Evolutionary conservation across 1,140 invertebrate species (phyloP).

Genomic region (Odontomachus brunneus): DNA sequence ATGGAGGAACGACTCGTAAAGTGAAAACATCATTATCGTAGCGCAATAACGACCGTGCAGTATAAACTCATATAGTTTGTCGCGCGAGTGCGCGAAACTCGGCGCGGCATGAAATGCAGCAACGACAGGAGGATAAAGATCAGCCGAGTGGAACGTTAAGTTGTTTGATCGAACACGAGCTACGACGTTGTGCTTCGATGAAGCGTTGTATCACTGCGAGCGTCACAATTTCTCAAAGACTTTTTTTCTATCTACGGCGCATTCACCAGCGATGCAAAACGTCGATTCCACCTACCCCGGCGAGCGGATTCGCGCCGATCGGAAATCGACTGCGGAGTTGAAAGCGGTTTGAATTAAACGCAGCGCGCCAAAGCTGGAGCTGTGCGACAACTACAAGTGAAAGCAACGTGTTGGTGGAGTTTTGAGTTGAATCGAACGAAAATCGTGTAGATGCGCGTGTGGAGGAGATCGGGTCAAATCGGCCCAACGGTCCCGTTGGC

Average conservation of each 20-base stretch:
- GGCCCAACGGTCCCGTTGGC: too few relatives aligned
- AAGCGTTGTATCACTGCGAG: constrained; percentile 41
- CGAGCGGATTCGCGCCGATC: neutral
- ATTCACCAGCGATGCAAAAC: neutral
- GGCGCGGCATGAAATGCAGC: neutral
- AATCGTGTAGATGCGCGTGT: neutral
- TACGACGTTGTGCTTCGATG: constrained; percentile 2
- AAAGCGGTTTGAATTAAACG: too few relatives aligned
- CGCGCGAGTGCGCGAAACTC: neutral
- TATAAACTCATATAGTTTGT: neutral
- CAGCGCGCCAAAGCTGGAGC: too few relatives aligned
- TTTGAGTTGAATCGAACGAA: neutral
- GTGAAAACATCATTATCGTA: neutral
- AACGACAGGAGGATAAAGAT: constrained; percentile 7
- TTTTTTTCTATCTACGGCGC: neutral
- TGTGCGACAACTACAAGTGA: too few relatives aligned
- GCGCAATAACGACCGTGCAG: neutral
- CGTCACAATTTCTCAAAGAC: neutral
- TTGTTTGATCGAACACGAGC: neutral
- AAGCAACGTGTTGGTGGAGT: too few relatives aligned
- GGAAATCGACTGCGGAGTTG: neutral
- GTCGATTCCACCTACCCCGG: neutral
- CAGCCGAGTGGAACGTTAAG: neutral
- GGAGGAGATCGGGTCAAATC: too few relatives aligned
- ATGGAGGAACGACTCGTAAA: neutral